phyloP scores from a whole-genome alignment of 1,140 invertebrate genomes.

The Rhagoletis pomonella region DNA sequence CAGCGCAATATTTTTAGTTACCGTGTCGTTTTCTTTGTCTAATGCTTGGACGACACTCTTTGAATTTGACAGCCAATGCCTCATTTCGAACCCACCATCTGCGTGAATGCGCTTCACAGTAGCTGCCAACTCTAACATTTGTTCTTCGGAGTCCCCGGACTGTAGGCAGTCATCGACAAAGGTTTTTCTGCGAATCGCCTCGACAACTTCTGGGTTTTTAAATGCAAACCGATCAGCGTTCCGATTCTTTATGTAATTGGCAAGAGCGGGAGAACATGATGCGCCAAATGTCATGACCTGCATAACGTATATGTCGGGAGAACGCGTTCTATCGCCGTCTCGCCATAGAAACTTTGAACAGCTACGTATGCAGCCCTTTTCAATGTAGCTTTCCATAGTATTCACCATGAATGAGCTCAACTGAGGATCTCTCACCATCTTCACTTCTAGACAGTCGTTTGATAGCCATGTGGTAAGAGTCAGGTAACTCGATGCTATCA shows the following conservation, averaged over 20 bases:
- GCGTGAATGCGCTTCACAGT: neutral
- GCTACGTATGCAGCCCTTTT: neutral
- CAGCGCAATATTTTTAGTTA: neutral
- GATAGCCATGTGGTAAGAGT: no score
- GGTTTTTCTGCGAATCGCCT: slow-evolving; percentile 5
- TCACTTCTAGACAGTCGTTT: neutral
- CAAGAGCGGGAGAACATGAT: slow-evolving; percentile 64
- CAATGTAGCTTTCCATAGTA: neutral
- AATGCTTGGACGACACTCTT: neutral
- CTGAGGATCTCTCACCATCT: neutral
- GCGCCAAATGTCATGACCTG: slow-evolving; percentile 68
- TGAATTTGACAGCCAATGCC: slow-evolving; percentile 33
- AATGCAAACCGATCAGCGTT: slow-evolving; percentile 65
- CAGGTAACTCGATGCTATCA: no score
- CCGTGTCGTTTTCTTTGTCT: neutral
- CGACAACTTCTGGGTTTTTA: slow-evolving; percentile 33
- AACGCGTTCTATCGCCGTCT: slow-evolving; percentile 35
- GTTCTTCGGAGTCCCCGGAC: neutral
- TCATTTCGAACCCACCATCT: slow-evolving; percentile 30
- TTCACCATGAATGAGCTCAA: neutral
- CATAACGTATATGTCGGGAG: slow-evolving; percentile 59
- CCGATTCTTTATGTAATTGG: slow-evolving; percentile 62
- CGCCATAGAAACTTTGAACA: slow-evolving; percentile 67
- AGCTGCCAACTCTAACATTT: slow-evolving; percentile 20
- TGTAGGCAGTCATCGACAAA: slow-evolving; percentile 48